Base-by-base conservation (phyloP, 2,888 invertebrate species). In the Hydropsyche betteni region DNA sequence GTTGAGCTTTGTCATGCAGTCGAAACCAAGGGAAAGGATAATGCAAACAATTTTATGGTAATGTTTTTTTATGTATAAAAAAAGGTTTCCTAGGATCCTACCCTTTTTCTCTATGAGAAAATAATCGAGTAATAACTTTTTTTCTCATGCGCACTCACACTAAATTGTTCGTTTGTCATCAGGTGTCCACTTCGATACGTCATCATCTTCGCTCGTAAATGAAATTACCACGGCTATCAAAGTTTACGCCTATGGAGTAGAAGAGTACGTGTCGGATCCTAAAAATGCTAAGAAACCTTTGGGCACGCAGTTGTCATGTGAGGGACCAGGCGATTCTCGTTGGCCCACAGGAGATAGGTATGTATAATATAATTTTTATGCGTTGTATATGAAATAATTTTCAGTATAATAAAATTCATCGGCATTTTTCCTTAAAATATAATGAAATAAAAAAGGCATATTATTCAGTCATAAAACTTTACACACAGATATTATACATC, bases 171-270 rank as follows among this genome's bases (percentile, higher is more conserved):
- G 5, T 78, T 16, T 69, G 55, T 53, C 85, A 83, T 4, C 85
- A 93, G 94, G 96, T 76, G 96, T 97, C 3, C 96, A 97, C 84
- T 97, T 96, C 83, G 95, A 96, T 83, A 97, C 96, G 69, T 94
- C 93, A 76, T 93, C 93, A 81, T 88, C 91, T 14, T 93, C 94
- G 70, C 85, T 97, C 73, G 93, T 94, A 81, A 92, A 92, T 81
- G 95, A 96, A 85, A 96, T 97, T 79, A 93, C 94, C 14, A 95
- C 94, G 58, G 96, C 95, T 12, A 93, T 97, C 74, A 94, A 94
- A 83, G 96, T 97, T 79, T 96, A 95, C 83, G 95, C 95, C 12
- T 93, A 95, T 82, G 97, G 96, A 0, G 94, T 96, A 6, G 96
- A 96, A 83, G 92, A 93, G 78, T 96, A 94, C 83, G 88, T 94